Evolutionary conservation across 2,113 vertebrate species (phyloP).

Genomic region (Puma concolor): DNA sequence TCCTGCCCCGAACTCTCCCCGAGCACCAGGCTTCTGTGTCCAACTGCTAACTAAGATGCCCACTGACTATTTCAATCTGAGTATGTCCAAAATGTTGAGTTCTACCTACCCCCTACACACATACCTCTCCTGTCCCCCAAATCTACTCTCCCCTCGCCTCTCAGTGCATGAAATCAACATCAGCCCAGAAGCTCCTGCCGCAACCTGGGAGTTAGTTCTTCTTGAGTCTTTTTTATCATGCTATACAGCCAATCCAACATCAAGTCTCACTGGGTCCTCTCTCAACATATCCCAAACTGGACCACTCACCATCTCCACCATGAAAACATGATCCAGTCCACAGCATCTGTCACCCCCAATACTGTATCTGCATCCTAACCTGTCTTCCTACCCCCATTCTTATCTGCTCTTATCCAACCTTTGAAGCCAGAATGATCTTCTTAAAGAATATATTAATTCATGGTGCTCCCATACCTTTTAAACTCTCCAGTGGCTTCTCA

Average conservation of each 20-base stretch:
- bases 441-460: background rate
- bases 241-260: background rate
- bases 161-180: background rate
- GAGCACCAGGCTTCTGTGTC: background rate
- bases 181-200: background rate
- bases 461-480: background rate
- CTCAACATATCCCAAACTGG: background rate
- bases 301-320: background rate
- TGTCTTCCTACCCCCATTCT: background rate
- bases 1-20: background rate
- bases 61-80: background rate
- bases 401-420: background rate
- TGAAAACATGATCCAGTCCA: background rate
- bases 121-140: background rate
- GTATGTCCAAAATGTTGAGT: background rate
- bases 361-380: background rate
- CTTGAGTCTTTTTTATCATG: background rate
- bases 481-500: background rate
- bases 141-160: background rate
- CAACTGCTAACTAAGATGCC: background rate
- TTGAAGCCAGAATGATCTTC: background rate
- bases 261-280: background rate
- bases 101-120: background rate
- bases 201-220: background rate
- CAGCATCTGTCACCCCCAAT: background rate